Percentiles rank a stretch among this genome's conserved stretches.
Evolutionary conservation across 1,140 invertebrate genomes (phyloP).

Genomic region (Rhagoletis pomonella): DNA sequence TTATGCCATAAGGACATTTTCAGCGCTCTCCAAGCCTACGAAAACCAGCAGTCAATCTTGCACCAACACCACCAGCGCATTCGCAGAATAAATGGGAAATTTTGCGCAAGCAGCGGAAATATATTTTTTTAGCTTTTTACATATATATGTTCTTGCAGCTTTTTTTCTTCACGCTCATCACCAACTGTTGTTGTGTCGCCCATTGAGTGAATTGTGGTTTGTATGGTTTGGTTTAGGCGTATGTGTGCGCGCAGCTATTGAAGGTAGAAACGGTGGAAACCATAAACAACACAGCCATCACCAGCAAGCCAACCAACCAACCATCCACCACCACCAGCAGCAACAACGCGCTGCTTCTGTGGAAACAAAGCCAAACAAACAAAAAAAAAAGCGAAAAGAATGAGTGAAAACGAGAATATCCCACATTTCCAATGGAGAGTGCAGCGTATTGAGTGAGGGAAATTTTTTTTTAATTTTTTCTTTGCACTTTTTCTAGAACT

Average conservation of each 20-base stretch:
- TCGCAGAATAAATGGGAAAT: neutral
- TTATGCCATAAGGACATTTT: too few relatives aligned
- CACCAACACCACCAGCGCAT: neutral
- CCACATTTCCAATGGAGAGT: constrained; percentile 54
- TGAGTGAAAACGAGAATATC: constrained; percentile 53
- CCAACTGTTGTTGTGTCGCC: constrained; percentile 6
- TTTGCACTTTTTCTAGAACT: constrained; percentile 25
- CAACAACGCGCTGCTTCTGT: neutral
- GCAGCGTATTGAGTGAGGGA: constrained; percentile 9
- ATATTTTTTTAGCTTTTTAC: neutral
- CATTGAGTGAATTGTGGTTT: constrained; percentile 73
- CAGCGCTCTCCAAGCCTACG: too few relatives aligned
- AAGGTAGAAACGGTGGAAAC: constrained; percentile 59
- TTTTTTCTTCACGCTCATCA: neutral
- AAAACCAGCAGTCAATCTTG: neutral
- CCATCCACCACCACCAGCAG: constrained; percentile 48
- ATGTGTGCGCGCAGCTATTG: constrained; percentile 52
- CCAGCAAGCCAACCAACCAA: constrained; percentile 18
- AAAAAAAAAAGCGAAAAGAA: neutral
- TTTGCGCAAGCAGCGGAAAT: neutral
- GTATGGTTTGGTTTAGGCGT: constrained; percentile 68
- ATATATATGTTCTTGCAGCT: neutral
- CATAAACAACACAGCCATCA: constrained; percentile 57
- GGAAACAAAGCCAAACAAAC: constrained; percentile 20
- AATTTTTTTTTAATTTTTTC: constrained; percentile 40